phyloP scores from a whole-genome alignment of 2,113 vertebrate genomes.

The Prunella fulvescens region DNA sequence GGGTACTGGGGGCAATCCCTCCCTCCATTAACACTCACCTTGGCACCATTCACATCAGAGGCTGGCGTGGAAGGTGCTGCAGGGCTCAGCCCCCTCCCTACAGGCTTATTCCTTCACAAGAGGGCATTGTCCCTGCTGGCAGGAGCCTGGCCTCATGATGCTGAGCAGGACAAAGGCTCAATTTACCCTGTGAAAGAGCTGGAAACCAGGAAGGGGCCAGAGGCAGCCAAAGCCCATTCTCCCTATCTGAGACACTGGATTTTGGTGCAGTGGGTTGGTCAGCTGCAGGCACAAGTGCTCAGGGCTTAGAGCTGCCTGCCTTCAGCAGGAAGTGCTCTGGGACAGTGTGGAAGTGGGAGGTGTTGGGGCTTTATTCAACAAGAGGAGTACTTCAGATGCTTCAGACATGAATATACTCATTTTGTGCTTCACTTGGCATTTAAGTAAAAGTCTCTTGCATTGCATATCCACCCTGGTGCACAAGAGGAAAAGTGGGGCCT shows the following conservation, averaged over 20 bases:
- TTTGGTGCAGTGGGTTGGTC: neutral
- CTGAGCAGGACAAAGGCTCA: constrained; percentile 13
- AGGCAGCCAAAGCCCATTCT: neutral
- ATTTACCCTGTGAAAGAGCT: constrained; percentile 14
- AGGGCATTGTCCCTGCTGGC: neutral
- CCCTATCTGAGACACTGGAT: neutral
- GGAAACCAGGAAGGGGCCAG: neutral
- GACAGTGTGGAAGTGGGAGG: neutral
- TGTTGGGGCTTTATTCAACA: neutral
- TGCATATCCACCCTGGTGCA: neutral
- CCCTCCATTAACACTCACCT: neutral
- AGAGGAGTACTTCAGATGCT: neutral
- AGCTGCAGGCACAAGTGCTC: neutral
- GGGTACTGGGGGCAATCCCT: neutral
- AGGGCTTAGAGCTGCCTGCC: neutral
- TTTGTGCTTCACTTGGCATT: neutral
- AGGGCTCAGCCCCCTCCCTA: neutral
- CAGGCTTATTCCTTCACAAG: neutral
- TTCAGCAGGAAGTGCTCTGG: neutral
- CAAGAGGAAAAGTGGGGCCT: neutral
- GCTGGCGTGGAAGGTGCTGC: neutral
- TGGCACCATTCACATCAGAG: neutral
- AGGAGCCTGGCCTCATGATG: neutral
- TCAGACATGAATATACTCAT: neutral
- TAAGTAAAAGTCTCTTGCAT: neutral